These are phyloP conservation scores for Microctenopoma steveboyesi DNA, from an alignment of 2,797 vertebrate species.

Conservation along the genomic window DNA sequence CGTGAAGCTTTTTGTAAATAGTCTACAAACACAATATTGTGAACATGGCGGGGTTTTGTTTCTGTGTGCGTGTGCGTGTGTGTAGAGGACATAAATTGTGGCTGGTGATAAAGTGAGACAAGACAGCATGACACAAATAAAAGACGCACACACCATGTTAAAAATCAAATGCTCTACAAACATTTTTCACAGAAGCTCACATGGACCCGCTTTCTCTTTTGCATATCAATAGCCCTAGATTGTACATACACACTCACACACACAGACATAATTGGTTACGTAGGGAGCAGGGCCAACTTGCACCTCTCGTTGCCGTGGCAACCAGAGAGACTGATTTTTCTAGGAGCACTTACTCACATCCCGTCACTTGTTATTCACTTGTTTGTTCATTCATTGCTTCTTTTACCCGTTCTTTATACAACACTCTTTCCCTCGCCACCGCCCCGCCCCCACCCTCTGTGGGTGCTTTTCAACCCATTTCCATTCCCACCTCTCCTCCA, in stretches of 20 bases:
- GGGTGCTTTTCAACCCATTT: conserved; percentile 60
- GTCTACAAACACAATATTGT: conserved; percentile 21
- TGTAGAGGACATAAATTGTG: conserved; percentile 3
- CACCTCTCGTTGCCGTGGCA: conserved; percentile 78
- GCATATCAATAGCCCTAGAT: conserved; percentile 71
- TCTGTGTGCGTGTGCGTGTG: conserved; percentile 9
- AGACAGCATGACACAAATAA: conserved; percentile 54
- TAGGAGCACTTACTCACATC: conserved; percentile 79
- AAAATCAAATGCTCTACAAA: conserved; percentile 58
- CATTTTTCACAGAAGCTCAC: conserved; percentile 53
- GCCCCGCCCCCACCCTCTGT: conserved; percentile 35
- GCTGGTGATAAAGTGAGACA: conserved; percentile 30
- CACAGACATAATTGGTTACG: conserved; percentile 76
- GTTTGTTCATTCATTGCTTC: conserved; percentile 79
- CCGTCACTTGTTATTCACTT: conserved; percentile 74
- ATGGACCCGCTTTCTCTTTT: conserved; percentile 62
- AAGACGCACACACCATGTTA: conserved; percentile 41
- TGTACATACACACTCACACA: conserved; percentile 53
- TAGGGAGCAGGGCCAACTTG: conserved; percentile 75
- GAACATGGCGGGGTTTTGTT: conserved; percentile 28
- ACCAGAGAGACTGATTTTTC: conserved; percentile 78
- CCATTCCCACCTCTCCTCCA: conserved; percentile 70
- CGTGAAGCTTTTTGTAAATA: conserved; percentile 43
- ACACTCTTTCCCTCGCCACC: conserved; percentile 5
- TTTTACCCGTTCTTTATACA: conserved; percentile 68